Evolutionary conservation across 2,888 invertebrate species (phyloP).

Genomic region (Amblyjoppa fuscipennis): DNA sequence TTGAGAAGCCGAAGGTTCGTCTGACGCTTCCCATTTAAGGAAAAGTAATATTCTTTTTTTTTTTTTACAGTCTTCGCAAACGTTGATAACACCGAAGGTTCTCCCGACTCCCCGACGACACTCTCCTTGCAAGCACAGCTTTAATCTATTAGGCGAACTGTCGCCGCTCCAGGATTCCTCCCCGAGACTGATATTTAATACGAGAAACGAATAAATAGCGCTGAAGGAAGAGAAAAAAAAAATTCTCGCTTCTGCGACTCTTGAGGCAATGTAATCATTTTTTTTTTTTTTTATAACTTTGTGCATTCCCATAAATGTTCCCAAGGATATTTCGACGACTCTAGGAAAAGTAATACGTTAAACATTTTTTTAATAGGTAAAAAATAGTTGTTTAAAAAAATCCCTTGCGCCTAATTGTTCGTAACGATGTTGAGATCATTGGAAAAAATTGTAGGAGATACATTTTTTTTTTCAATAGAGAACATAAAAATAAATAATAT

Average conservation of each 20-base stretch:
- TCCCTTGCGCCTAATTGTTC: too few relatives aligned
- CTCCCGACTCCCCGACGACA: constrained; percentile 28
- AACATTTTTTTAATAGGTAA: neutral
- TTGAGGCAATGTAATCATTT: neutral
- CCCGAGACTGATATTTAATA: constrained; percentile 54
- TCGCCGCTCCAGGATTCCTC: constrained; percentile 22
- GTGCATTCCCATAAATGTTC: neutral
- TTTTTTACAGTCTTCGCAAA: constrained; percentile 28
- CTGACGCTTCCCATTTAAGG: constrained; percentile 51
- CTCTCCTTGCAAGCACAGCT: constrained; percentile 21
- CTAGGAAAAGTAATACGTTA: neutral
- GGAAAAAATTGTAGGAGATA: too few relatives aligned
- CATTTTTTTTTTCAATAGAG: too few relatives aligned
- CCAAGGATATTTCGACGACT: neutral
- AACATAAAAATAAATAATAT: too few relatives aligned
- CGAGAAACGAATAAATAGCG: constrained; percentile 53
- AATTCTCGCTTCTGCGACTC: neutral
- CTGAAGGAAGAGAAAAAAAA: neutral
- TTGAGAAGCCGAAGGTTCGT: constrained; percentile 7
- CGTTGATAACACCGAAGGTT: constrained; percentile 50
- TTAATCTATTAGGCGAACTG: constrained; percentile 63
- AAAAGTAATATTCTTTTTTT: constrained; percentile 55
- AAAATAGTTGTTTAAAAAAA: neutral
- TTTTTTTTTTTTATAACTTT: neutral
- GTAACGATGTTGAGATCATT: too few relatives aligned